Base-by-base conservation (phyloP, 2,888 invertebrate genomes). In the Andrena chrysosceles region DNA sequence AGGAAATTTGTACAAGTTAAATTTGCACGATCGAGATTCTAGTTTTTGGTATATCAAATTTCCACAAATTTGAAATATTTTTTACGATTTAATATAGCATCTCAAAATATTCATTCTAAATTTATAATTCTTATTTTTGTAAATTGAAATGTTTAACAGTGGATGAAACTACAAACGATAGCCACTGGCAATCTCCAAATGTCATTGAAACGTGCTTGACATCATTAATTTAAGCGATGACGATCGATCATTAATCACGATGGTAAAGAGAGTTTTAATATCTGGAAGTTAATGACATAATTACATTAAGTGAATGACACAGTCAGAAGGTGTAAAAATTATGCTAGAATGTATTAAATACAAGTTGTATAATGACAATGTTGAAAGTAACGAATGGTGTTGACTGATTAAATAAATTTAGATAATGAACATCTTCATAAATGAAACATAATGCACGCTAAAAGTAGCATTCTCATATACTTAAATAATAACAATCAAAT, bases 181-280 rank as follows among this genome's bases (percentile, higher is more conserved):
- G 20, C 10, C 20, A 10, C n/a, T 60, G 23, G 2, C 29, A 0
- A 29, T 26, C 16, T 7, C n/a, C 13, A 66, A 70, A 31, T 35
- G 48, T 7, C 31, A 33, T 48, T 35, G 49, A 64, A 67, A 64
- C 60, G 7, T 54, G 31, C 56, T 23, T 29, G 29, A 75, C 8
- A 59, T 68, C 42, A 66, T 77, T 77, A 62, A 67, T 67, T 20
- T 29, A 64, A 62, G 7, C 52, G 23, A 10, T 13, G 52, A 64
- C 29, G 31, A 59, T 2, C 4, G 31, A 10, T 10, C 42, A 54
- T 77, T 67, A 80, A 71, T 80, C 48, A 54, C 31, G n/a, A 16
- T 10, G 26, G 54, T 33, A 33, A 33, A 64, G 48, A 69, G 56
- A 33, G n/a, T 35, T 49, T 26, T 60, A 1, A 42, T 49, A 2